Conservation (phyloP, 2,797 vertebrate genomes). For the Heteromormyrus szaboi region DNA sequence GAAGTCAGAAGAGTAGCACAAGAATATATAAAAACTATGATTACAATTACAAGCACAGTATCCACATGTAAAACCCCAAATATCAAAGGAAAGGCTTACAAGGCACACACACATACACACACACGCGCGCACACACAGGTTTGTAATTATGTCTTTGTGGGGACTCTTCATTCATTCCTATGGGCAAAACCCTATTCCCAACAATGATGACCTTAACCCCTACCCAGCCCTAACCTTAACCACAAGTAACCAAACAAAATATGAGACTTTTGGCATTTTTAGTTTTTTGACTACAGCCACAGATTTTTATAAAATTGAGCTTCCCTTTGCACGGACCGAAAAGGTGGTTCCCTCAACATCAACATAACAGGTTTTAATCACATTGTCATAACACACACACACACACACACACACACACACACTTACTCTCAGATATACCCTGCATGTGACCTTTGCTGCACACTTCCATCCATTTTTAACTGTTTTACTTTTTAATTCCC, state of each 20-base stretch:
- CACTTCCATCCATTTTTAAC: constrained; percentile 14
- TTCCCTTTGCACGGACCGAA: not conserved
- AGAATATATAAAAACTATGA: not conserved
- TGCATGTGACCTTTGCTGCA: not conserved
- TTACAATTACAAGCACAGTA: not conserved
- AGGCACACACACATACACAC: not conserved
- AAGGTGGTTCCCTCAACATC: not conserved
- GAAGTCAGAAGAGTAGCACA: not conserved
- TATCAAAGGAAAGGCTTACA: not conserved
- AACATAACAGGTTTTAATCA: not conserved
- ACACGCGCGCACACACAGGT: not conserved
- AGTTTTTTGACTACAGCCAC: not conserved
- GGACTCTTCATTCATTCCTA: not conserved
- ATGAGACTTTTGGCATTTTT: not conserved
- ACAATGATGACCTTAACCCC: not conserved
- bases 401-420: not conserved
- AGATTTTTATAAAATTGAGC: not conserved
- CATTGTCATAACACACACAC: not conserved
- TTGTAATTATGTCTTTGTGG: not conserved
- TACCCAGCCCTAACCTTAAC: not conserved
- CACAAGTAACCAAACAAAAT: not conserved
- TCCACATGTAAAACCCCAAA: not conserved
- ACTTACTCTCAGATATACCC: not conserved
- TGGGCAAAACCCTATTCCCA: not conserved
- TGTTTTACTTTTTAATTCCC: constrained; percentile 22